Conservation (phyloP, 2,888 invertebrate genomes). For the Lepetodrilus schrolli region DNA sequence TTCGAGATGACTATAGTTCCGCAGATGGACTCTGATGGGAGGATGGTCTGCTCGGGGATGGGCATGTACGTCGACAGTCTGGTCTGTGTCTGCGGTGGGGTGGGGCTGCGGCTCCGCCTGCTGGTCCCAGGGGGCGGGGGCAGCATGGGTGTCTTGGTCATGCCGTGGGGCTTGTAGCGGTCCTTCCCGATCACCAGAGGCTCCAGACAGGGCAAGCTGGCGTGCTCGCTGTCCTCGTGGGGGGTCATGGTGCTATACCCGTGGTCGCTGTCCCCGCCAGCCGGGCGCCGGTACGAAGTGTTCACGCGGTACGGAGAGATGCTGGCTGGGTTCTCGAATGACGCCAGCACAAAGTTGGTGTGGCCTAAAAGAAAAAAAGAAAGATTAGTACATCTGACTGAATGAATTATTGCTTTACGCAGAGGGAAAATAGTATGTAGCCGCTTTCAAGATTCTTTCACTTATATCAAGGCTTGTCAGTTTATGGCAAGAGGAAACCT, state of each 20-base stretch:
- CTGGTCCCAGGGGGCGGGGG: constrained; percentile 69
- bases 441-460: too few species aligned
- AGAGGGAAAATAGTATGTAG: too few species aligned
- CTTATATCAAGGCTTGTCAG: too few species aligned
- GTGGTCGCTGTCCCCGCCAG: constrained; percentile 90
- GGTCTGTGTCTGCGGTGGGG: constrained; percentile 69
- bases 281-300: constrained; percentile 84
- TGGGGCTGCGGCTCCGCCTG: constrained; percentile 71
- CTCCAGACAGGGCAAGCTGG: constrained; percentile 73
- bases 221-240: constrained; percentile 74
- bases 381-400: too few species aligned
- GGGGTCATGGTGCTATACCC: constrained; percentile 83
- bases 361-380: constrained; percentile 65
- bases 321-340: constrained; percentile 79
- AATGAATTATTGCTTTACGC: too few species aligned
- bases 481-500: too few species aligned
- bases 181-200: constrained; percentile 71
- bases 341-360: constrained; percentile 73
- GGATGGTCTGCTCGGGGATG: constrained; percentile 66
- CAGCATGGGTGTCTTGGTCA: constrained; percentile 56
- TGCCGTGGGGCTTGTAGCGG: constrained; percentile 66
- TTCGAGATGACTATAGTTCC: constrained; percentile 40
- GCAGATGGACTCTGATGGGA: constrained; percentile 47
- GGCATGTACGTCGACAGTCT: constrained; percentile 56
- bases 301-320: constrained; percentile 92